Evolutionary conservation across 37 sponge, comb jelly and placozoan species (phyloP).

Genomic region (Spongilla lacustris): DNA sequence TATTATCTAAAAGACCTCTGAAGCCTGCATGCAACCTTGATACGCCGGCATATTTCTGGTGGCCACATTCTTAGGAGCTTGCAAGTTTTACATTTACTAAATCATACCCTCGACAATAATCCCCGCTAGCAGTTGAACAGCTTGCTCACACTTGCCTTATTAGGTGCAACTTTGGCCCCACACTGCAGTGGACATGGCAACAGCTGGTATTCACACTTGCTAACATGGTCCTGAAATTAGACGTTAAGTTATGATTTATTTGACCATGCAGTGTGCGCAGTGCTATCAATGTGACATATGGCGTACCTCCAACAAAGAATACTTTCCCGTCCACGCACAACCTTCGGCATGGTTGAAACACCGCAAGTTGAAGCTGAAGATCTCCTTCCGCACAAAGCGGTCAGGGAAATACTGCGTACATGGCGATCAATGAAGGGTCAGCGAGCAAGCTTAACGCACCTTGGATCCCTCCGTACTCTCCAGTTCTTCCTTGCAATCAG

Average conservation of each 20-base stretch:
- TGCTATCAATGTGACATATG: too few relatives aligned
- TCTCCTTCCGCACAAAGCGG: conserved; percentile 55
- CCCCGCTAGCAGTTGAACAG: too few relatives aligned
- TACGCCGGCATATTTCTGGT: too few relatives aligned
- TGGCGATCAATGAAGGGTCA: background rate
- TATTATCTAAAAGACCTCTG: too few relatives aligned
- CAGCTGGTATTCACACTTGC: background rate
- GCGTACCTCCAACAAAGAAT: background rate
- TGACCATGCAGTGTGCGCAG: too few relatives aligned
- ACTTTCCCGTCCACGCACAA: conserved; percentile 58
- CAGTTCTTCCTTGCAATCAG: conserved; percentile 33
- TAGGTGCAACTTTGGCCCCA: background rate
- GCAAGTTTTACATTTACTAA: too few relatives aligned
- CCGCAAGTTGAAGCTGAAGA: conserved; percentile 3
- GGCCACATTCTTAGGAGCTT: too few relatives aligned
- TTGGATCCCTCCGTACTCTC: conserved; percentile 21
- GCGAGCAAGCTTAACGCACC: background rate
- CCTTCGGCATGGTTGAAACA: conserved; percentile 22
- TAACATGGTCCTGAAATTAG: background rate
- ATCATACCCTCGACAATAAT: too few relatives aligned
- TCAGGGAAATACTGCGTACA: conserved; percentile 67
- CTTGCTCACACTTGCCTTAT: background rate
- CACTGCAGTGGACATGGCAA: background rate
- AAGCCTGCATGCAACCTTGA: too few relatives aligned
- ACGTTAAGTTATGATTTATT: background rate